Evolutionary conservation across 2,797 vertebrate species (phyloP).

Genomic region (Peromyscus nudipes): DNA sequence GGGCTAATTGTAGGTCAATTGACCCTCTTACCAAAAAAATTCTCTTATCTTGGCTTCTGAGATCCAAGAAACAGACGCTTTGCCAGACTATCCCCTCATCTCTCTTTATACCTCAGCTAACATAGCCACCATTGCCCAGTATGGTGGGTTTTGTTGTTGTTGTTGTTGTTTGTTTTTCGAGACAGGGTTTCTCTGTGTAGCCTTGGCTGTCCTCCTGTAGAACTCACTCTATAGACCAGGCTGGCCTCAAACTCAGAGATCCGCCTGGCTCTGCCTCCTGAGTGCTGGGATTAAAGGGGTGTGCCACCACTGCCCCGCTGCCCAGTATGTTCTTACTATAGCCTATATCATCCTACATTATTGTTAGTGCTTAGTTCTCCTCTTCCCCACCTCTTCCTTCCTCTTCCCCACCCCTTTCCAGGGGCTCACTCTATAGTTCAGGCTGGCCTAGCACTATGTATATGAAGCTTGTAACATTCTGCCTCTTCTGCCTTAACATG

Average conservation of each 20-base stretch:
- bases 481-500: not conserved
- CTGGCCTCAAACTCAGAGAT: no score
- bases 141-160: no score
- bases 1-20: not conserved
- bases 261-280: no score
- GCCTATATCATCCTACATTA: not conserved
- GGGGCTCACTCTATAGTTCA: not conserved
- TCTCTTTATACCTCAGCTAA: not conserved
- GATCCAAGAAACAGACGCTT: not conserved
- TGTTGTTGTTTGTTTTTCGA: no score
- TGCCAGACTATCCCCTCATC: not conserved
- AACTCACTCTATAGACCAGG: no score
- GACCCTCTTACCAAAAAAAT: not conserved
- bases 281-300: no score
- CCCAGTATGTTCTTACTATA: not conserved
- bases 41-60: constrained; percentile 34
- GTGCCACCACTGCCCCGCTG: no score
- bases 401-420: not conserved
- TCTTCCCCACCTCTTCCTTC: not conserved
- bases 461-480: not conserved
- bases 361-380: not conserved
- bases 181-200: no score
- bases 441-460: not conserved
- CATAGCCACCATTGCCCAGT: not conserved
- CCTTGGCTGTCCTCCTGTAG: no score